A percentile compares a stretch with the other conserved stretches of the same genome.
Evolutionary conservation across 2,113 vertebrate genomes (phyloP).

Genomic region (Tapirus terrestris): DNA sequence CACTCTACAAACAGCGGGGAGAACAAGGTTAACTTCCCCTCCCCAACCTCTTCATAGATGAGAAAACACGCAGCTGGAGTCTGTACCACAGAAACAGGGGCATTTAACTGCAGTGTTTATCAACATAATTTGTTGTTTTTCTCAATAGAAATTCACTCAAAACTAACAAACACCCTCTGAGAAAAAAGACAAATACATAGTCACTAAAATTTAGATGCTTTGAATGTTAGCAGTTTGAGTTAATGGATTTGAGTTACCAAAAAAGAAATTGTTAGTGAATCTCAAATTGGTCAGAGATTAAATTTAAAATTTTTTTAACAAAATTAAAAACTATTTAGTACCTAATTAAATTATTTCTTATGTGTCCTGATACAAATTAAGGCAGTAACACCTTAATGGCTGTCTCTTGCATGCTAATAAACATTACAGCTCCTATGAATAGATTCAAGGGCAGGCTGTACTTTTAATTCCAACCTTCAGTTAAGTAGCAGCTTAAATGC

Average conservation of each 20-base stretch:
- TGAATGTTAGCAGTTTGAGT: not conserved
- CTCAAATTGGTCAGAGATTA: conserved; percentile 13
- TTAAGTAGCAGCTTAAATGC: not conserved
- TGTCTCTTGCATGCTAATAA: not conserved
- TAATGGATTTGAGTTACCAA: not conserved
- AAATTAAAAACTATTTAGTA: conserved; percentile 36
- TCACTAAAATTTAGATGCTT: not conserved
- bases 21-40: conserved; percentile 68
- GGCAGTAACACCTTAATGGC: not conserved
- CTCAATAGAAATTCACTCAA: conserved; percentile 53
- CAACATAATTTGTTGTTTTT: conserved; percentile 63
- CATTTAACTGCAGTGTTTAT: conserved; percentile 56
- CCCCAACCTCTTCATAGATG: conserved; percentile 57
- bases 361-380: conserved; percentile 1
- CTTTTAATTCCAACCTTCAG: conserved; percentile 51
- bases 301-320: not conserved
- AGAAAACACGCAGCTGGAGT: conserved; percentile 77
- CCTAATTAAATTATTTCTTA: conserved; percentile 48
- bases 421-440: conserved; percentile 46
- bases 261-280: conserved; percentile 7
- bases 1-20: conserved; percentile 48
- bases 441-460: conserved; percentile 36
- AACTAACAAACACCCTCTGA: not conserved
- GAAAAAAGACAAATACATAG: not conserved
- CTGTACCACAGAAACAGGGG: not conserved